A percentile compares a stretch with the other conserved stretches of the same genome.
Conservation (phyloP, 2,888 invertebrate species). For the Coenonympha glycerion region DNA sequence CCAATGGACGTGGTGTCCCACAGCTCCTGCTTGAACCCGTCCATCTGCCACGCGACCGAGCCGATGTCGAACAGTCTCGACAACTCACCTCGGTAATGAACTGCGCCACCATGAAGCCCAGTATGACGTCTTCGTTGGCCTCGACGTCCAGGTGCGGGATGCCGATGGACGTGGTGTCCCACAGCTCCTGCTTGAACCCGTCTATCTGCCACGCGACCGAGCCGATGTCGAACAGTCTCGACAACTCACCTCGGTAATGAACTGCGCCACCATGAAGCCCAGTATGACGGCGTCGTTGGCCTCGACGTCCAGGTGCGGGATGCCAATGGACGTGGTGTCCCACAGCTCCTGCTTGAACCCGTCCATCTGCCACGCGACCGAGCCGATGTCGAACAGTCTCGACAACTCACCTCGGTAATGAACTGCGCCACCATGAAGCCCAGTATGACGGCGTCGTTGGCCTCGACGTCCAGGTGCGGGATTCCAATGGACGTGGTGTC, state of each 20-base stretch:
- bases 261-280: constrained; percentile 95
- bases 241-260: constrained; percentile 84
- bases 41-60: constrained; percentile 95
- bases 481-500: constrained; percentile 88
- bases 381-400: constrained; percentile 81
- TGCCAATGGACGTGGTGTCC: constrained; percentile 89
- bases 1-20: constrained; percentile 94
- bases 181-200: constrained; percentile 94
- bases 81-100: constrained; percentile 88
- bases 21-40: constrained; percentile 94
- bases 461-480: constrained; percentile 95
- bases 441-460: constrained; percentile 97
- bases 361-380: constrained; percentile 96
- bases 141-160: constrained; percentile 94
- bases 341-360: constrained; percentile 96
- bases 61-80: constrained; percentile 89
- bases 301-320: constrained; percentile 94
- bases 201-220: constrained; percentile 97
- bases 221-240: constrained; percentile 89
- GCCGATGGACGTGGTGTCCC: constrained; percentile 91
- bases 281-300: constrained; percentile 97
- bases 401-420: constrained; percentile 82
- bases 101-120: constrained; percentile 96
- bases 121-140: constrained; percentile 96
- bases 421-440: constrained; percentile 97